phyloP scores from a whole-genome alignment of 2,113 vertebrate species.

The Mormyrus lacerda region DNA sequence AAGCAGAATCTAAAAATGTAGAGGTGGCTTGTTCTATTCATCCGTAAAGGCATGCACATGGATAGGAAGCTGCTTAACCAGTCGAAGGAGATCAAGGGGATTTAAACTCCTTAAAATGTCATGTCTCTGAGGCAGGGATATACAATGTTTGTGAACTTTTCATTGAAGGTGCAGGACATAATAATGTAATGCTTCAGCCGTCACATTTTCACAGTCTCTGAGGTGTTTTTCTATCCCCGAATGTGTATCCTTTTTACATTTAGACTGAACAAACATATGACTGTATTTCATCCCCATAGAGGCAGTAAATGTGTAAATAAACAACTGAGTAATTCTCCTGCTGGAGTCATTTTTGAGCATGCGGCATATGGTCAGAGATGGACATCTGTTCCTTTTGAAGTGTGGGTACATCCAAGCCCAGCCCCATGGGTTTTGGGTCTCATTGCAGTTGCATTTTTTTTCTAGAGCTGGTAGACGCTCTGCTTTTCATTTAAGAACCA shows the following conservation, averaged over 20 bases:
- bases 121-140: neutral
- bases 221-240: neutral
- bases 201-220: neutral
- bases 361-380: neutral
- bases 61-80: neutral
- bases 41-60: neutral
- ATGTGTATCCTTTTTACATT: neutral
- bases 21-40: neutral
- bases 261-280: neutral
- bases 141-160: neutral
- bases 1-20: neutral
- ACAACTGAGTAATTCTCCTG: neutral
- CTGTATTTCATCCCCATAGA: neutral
- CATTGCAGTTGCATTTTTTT: neutral
- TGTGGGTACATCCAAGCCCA: neutral
- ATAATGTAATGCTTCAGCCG: neutral
- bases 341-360: neutral
- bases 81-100: neutral
- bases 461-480: neutral
- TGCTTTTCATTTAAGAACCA: neutral
- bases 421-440: neutral
- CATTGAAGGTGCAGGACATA: neutral
- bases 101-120: neutral
- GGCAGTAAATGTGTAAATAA: constrained; percentile 1
- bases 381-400: neutral